Base-by-base conservation (phyloP, 2,113 vertebrate genomes). In the Blennius ocellaris region DNA sequence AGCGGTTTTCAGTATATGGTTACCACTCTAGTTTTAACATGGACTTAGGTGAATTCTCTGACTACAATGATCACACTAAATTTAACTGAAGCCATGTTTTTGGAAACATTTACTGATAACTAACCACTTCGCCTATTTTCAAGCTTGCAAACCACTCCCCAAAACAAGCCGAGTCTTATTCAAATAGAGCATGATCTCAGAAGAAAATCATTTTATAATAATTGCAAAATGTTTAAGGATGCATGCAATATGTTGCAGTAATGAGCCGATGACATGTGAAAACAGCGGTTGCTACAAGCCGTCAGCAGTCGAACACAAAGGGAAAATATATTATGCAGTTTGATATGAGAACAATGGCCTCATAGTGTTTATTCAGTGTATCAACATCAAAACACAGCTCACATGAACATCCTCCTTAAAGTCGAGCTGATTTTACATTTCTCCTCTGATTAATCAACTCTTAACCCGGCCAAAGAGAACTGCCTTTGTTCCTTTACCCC, bases 1-100 rank as follows among this genome's bases (percentile, higher is more conserved):
- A 87, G 86, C 86, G 90, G 78, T 92, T 83, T 90, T 84, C 91
- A 84, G 86, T 88, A 1, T 61, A 90, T 52, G 52, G 70, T 69
- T 74, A 14, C 6, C 44, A 12, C 48, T 61, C 16, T 30, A 56
- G 48, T 16, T 80, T 73, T 61, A 58, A 66, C 40, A 71, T 30
- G 52, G 45, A 10, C 41, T 69, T 52, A 49, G 55, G 68, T 74
- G 53, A 71, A 61, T 30, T 56, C 49, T 12, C 12, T 48, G 17
- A 45, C 61, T 8, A 39, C 45, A 52, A n/a, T 21, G 55, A 65
- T 14, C 1, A 0, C 38, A 14, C 30, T 50, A 53, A 49, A 64
- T 69, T 50, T 77, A 74, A 61, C 54, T 50, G 0, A 56, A 11
- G 43, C 5, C n/a, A 5, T 39, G 51, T 60, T 86, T 72, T 73